phyloP scores from a whole-genome alignment of 1,140 invertebrate genomes.

The Penaeus japonicus region DNA sequence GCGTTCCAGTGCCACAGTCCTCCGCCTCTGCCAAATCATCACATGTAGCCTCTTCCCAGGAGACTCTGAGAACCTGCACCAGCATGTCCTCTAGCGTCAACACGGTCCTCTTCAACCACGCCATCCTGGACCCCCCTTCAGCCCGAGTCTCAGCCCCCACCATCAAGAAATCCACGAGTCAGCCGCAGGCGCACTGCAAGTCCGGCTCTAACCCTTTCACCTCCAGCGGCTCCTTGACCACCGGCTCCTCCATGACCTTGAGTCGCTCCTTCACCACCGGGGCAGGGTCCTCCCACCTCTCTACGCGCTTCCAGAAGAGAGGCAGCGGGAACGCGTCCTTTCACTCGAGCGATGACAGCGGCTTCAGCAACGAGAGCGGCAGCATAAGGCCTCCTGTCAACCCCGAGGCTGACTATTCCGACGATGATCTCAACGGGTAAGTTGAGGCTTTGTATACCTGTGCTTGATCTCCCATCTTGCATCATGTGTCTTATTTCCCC shows the following conservation, averaged over 20 bases:
- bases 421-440: conserved; percentile 72
- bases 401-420: conserved; percentile 88
- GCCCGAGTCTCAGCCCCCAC: conserved; percentile 19
- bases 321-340: conserved; percentile 51
- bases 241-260: conserved; percentile 7
- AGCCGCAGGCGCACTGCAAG: conserved; percentile 31
- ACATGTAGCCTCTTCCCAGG: conserved; percentile 44
- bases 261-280: conserved; percentile 26
- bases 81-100: conserved; percentile 40
- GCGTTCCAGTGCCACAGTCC: conserved; percentile 62
- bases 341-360: conserved; percentile 89
- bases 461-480: neutral
- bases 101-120: conserved; percentile 33
- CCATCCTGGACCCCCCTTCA: conserved; percentile 17
- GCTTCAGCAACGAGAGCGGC: conserved; percentile 84
- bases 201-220: conserved; percentile 25
- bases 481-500: neutral
- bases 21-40: conserved; percentile 44
- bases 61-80: conserved; percentile 45
- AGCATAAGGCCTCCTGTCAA: conserved; percentile 69
- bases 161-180: conserved; percentile 38
- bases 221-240: conserved; percentile 14
- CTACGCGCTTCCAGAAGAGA: conserved; percentile 46
- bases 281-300: conserved; percentile 36
- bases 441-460: neutral